Percentiles rank a stretch among this genome's conserved stretches.
Conservation (phyloP, 2,113 vertebrate species). For the Lanius ludovicianus region DNA sequence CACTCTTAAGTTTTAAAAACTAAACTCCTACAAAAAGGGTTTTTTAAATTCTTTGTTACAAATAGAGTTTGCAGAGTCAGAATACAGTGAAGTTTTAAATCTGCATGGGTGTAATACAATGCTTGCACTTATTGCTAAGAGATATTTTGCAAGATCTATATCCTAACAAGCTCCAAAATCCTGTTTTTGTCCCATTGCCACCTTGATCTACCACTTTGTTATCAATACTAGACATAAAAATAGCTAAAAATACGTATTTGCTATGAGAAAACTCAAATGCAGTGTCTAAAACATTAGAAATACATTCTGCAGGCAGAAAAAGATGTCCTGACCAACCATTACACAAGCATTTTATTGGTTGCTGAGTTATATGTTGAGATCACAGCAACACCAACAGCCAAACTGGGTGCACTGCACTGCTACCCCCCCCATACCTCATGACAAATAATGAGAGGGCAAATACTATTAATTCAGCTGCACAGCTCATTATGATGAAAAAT, state of each 20-base stretch:
- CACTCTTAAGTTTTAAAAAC: background rate
- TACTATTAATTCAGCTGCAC: constrained; percentile 62
- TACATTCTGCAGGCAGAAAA: background rate
- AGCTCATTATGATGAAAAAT: constrained; percentile 73
- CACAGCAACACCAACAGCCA: constrained; percentile 37
- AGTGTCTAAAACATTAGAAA: background rate
- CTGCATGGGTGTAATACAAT: fast-evolving
- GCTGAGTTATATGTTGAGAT: background rate
- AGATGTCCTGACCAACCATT: background rate
- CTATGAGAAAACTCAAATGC: background rate
- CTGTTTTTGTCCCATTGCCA: background rate
- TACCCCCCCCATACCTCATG: constrained; percentile 35
- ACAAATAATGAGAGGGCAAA: constrained; percentile 51
- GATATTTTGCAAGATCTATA: background rate
- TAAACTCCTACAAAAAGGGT: fast-evolving
- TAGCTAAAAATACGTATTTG: background rate
- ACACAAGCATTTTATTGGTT: background rate
- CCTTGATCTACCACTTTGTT: background rate
- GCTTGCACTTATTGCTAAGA: background rate
- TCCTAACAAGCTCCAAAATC: background rate
- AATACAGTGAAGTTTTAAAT: background rate
- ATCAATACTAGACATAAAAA: background rate
- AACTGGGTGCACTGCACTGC: background rate
- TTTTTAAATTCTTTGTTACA: background rate
- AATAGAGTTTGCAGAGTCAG: background rate